These are phyloP conservation scores for Tragelaphus buxtoni DNA, from an alignment of 2,113 vertebrate species.

Conservation along the genomic window DNA sequence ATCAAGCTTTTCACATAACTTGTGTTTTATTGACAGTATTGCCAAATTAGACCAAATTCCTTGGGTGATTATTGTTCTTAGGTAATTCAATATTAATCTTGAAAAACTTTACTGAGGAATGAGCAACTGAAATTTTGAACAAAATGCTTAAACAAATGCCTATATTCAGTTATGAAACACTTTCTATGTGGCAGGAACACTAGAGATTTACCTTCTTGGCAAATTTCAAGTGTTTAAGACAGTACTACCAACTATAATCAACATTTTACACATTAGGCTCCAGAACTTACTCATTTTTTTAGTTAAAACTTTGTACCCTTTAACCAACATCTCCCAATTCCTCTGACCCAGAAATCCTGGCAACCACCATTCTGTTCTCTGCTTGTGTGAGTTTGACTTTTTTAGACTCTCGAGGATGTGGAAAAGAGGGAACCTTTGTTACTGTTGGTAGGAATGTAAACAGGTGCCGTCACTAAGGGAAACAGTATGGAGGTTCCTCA, in stretches of 20 bases:
- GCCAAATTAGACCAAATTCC: slow-evolving; percentile 7
- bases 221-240: neutral
- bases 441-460: neutral
- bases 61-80: slow-evolving; percentile 7
- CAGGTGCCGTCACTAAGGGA: neutral
- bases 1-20: neutral
- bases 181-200: neutral
- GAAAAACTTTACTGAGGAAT: slow-evolving; percentile 18
- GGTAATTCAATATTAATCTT: slow-evolving; percentile 29
- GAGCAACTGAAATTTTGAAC: neutral
- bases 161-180: neutral
- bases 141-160: neutral
- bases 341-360: neutral
- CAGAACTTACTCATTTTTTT: neutral
- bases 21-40: slow-evolving; percentile 21
- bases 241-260: neutral
- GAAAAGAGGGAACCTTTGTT: neutral
- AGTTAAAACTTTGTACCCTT: neutral
- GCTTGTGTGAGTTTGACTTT: neutral
- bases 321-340: neutral
- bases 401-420: neutral
- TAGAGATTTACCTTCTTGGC: neutral
- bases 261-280: neutral
- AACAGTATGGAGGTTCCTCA: neutral
- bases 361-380: neutral